These are phyloP conservation scores for Mirza zaza DNA, from an alignment of 2,113 vertebrate genomes.

Conservation along the genomic window DNA sequence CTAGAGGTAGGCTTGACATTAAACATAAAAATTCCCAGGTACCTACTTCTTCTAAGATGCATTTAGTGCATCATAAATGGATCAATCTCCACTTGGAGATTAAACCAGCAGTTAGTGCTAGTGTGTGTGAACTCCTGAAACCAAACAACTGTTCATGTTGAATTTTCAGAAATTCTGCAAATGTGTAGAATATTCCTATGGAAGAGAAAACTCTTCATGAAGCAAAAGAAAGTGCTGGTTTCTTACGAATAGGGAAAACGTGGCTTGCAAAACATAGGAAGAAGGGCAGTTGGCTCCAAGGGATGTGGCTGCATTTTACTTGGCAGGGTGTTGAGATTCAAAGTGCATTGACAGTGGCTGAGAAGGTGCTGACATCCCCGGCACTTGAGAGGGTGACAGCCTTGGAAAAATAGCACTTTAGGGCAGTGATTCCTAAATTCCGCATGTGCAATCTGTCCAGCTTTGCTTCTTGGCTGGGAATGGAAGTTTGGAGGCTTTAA, in stretches of 20 bases:
- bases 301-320: not conserved
- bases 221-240: not conserved
- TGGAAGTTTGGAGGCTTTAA: not conserved
- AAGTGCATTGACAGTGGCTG: not conserved
- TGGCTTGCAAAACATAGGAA: not conserved
- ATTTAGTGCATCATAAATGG: not conserved
- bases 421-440: not conserved
- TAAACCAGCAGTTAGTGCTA: not conserved
- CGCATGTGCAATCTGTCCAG: fast-evolving
- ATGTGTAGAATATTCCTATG: not conserved
- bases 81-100: not conserved
- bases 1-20: not conserved
- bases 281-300: not conserved
- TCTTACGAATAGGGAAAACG: not conserved
- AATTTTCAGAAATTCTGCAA: not conserved
- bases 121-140: not conserved
- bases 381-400: not conserved
- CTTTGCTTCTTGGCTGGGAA: not conserved
- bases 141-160: not conserved
- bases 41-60: not conserved
- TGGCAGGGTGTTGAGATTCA: not conserved
- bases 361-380: not conserved
- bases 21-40: not conserved
- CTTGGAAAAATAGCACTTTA: not conserved
- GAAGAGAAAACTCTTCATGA: not conserved